These are phyloP conservation scores for Anneissia japonica DNA, from an alignment of 35 echinoderm and acorn worm genomes.

Conservation along the genomic window DNA sequence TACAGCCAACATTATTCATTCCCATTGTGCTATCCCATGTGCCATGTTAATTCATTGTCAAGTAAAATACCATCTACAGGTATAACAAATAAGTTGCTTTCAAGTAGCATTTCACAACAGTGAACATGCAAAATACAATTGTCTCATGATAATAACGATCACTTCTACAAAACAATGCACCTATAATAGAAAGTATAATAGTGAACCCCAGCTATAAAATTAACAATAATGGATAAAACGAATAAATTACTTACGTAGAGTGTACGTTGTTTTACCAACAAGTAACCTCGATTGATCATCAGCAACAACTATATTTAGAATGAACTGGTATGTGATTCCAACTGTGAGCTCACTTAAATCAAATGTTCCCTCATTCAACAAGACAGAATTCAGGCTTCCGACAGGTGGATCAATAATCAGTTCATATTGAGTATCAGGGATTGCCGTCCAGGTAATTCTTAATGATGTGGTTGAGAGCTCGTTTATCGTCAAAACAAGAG, in stretches of 20 bases:
- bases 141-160: too few relatives aligned
- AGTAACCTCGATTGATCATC: background rate
- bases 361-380: background rate
- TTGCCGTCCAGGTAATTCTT: background rate
- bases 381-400: background rate
- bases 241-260: background rate
- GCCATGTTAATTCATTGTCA: too few relatives aligned
- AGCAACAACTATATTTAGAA: background rate
- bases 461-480: background rate
- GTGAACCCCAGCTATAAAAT: too few relatives aligned
- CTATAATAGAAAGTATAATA: too few relatives aligned
- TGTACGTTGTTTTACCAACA: background rate
- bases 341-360: background rate
- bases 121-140: too few relatives aligned
- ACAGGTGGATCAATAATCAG: background rate
- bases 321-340: background rate
- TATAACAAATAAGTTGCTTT: too few relatives aligned
- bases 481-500: background rate
- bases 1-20: too few relatives aligned
- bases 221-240: too few relatives aligned
- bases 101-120: too few relatives aligned
- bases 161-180: too few relatives aligned
- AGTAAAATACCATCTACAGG: too few relatives aligned
- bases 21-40: too few relatives aligned
- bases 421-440: background rate